These are phyloP conservation scores for Symphodus melops DNA, from an alignment of 2,113 vertebrate genomes.

Conservation along the genomic window DNA sequence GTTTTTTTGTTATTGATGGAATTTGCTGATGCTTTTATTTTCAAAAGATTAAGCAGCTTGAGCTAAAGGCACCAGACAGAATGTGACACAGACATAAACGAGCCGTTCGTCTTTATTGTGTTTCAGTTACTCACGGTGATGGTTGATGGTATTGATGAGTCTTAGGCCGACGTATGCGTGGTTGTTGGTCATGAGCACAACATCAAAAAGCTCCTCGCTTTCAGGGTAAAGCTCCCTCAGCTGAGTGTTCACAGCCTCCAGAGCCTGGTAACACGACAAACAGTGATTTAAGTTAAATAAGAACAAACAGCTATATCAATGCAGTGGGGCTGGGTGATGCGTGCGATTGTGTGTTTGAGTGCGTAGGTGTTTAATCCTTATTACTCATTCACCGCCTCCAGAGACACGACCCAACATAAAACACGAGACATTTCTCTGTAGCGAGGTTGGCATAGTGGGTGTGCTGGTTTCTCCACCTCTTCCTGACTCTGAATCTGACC, in stretches of 20 bases:
- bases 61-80: too few relatives aligned
- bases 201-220: conserved; percentile 94
- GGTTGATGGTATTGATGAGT: conserved; percentile 97
- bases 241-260: conserved; percentile 90
- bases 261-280: conserved; percentile 72
- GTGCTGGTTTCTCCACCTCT: background rate
- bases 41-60: too few relatives aligned
- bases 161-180: conserved; percentile 93
- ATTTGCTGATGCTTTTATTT: too few relatives aligned
- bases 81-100: too few relatives aligned
- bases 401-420: conserved; percentile 24
- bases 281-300: background rate
- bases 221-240: conserved; percentile 92
- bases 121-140: conserved; percentile 86
- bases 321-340: background rate
- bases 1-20: too few relatives aligned
- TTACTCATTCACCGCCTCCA: conserved; percentile 81
- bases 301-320: conserved; percentile 3
- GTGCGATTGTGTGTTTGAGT: conserved; percentile 2
- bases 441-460: background rate
- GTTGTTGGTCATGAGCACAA: conserved; percentile 96
- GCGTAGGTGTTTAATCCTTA: conserved; percentile 6
- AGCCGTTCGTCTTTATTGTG: background rate
- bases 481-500: conserved; percentile 83
- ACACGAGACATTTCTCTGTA: background rate